Percentiles rank a stretch among this genome's conserved stretches.
These are phyloP conservation scores for Spatulosminthurus flaviceps DNA, from an alignment of 2,888 invertebrate genomes.

Conservation along the genomic window DNA sequence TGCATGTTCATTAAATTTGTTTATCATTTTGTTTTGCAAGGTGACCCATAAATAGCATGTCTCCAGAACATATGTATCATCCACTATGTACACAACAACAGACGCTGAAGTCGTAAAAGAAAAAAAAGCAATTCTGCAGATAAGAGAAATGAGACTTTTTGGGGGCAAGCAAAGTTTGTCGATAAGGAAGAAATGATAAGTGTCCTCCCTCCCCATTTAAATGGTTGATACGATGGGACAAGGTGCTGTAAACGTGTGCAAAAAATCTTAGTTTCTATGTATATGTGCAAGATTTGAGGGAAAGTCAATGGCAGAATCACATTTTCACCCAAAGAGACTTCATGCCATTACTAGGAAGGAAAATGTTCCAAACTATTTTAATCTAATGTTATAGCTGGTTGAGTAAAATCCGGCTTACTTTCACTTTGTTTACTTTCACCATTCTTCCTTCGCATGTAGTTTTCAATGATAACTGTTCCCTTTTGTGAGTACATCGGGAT, in stretches of 20 bases:
- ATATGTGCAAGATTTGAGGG: neutral
- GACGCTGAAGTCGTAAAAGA: neutral
- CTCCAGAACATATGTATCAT: too few relatives aligned
- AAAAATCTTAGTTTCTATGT: neutral
- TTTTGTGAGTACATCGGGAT: too few relatives aligned
- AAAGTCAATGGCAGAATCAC: conserved; percentile 16
- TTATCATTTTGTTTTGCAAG: too few relatives aligned
- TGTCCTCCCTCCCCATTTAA: too few relatives aligned
- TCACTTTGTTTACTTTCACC: neutral
- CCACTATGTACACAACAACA: neutral
- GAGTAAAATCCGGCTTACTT: neutral
- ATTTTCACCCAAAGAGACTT: conserved; percentile 13
- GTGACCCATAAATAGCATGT: too few relatives aligned
- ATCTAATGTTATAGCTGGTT: conserved; percentile 5
- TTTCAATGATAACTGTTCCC: too few relatives aligned
- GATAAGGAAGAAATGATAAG: too few relatives aligned
- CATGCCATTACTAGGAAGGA: neutral
- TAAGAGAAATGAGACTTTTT: neutral
- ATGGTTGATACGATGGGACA: neutral
- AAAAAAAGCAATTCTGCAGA: neutral
- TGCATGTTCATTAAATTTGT: too few relatives aligned
- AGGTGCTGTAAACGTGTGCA: neutral
- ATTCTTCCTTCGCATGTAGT: too few relatives aligned
- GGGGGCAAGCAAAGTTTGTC: too few relatives aligned
- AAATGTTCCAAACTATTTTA: neutral